A percentile compares a stretch with the other conserved stretches of the same genome.
Conservation (phyloP, 2,113 vertebrate genomes). For the Sarotherodon lohbergeri region DNA sequence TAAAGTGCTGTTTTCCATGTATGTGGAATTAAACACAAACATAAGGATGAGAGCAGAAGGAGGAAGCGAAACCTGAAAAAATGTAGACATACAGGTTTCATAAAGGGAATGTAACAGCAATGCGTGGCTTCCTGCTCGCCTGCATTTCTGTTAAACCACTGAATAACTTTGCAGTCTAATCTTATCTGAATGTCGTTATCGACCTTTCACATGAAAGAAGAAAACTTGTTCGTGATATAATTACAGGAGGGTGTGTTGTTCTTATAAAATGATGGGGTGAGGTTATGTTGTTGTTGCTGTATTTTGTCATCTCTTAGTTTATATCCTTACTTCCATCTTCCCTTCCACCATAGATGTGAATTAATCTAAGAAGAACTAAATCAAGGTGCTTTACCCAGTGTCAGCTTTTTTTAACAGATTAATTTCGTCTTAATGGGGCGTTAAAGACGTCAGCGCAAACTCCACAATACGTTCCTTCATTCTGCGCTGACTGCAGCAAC, state of each 20-base stretch:
- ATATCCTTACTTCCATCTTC: background rate
- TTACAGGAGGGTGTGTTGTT: background rate
- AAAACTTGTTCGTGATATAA: background rate
- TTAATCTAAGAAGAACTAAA: background rate
- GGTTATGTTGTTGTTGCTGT: background rate
- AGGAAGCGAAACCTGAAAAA: background rate
- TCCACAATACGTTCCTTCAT: background rate
- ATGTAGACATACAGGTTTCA: background rate
- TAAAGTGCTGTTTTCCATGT: background rate
- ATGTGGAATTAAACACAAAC: background rate
- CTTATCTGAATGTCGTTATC: background rate
- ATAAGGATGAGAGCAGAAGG: background rate
- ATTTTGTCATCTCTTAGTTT: background rate
- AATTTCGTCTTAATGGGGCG: background rate
- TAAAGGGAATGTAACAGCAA: background rate
- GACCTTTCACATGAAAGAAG: conserved; percentile 20
- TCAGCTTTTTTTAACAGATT: background rate
- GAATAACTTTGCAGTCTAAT: background rate
- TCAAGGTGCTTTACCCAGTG: background rate
- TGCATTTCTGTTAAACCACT: background rate
- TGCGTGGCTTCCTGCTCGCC: background rate
- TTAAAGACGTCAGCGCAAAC: background rate
- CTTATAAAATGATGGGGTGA: background rate
- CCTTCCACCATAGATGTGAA: background rate
- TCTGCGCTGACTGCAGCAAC: background rate